These are phyloP conservation scores for Pseudoips prasinana DNA, from an alignment of 2,888 invertebrate genomes.

Conservation along the genomic window DNA sequence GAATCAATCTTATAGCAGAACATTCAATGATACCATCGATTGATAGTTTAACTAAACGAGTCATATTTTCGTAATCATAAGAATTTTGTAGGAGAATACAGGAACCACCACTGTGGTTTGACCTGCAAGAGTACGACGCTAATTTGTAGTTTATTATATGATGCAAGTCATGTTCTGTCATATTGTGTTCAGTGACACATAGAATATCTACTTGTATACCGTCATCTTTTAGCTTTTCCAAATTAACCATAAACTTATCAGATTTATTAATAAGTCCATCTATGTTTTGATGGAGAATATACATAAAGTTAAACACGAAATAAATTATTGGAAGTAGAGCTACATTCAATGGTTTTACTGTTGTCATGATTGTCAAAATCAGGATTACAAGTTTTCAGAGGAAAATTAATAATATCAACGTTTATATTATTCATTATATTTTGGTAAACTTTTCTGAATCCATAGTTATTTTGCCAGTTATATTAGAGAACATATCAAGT, in stretches of 20 bases:
- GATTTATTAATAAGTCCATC: constrained; percentile 7
- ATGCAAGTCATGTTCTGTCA: constrained; percentile 1
- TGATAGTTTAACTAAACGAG: not conserved
- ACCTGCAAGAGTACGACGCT: not conserved
- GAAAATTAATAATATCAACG: not conserved
- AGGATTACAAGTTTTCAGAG: not conserved
- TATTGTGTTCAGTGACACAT: constrained; percentile 7
- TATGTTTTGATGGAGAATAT: constrained; percentile 5
- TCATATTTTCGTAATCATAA: not conserved
- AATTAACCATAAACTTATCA: not conserved
- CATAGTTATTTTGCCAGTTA: not conserved
- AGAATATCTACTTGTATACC: constrained; percentile 1
- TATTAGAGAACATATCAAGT: not conserved
- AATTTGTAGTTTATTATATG: constrained; percentile 3
- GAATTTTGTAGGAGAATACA: not conserved
- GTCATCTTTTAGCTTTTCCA: not conserved
- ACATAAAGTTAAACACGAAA: constrained; percentile 4
- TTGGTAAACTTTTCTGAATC: not conserved
- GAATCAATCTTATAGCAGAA: not conserved
- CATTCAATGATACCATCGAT: not conserved
- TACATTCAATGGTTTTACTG: not conserved
- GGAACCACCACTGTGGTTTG: not conserved
- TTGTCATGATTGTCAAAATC: not conserved
- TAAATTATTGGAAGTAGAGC: constrained; percentile 1
- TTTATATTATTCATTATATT: not conserved